Conservation (phyloP, 2,888 invertebrate genomes). For the Steromphala cineraria region DNA sequence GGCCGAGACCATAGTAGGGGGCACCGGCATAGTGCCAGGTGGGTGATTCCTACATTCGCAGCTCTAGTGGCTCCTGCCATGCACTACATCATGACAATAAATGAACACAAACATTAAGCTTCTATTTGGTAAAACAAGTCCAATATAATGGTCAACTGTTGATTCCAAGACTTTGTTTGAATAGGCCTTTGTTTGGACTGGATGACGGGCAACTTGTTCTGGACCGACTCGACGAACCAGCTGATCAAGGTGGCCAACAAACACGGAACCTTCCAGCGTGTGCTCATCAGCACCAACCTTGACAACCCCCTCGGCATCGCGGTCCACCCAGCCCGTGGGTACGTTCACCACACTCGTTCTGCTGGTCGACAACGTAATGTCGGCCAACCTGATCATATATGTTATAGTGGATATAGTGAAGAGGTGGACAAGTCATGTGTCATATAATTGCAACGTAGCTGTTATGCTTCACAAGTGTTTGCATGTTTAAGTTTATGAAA, state of each 20-base stretch:
- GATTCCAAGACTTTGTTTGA: no score
- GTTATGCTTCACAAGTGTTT: no score
- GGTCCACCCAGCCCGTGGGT: constrained; percentile 83
- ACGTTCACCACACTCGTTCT: not conserved
- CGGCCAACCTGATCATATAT: no score
- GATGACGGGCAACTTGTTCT: constrained; percentile 74
- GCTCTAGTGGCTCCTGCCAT: no score
- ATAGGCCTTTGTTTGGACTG: constrained; percentile 77
- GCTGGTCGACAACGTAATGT: no score
- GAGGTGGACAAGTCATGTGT: no score
- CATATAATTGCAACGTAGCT: no score
- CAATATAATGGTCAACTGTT: no score
- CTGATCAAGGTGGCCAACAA: constrained; percentile 75
- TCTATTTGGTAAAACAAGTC: no score
- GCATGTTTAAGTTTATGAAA: no score
- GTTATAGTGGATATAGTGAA: no score
- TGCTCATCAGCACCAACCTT: constrained; percentile 87
- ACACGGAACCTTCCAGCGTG: constrained; percentile 81
- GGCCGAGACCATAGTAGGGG: constrained; percentile 62
- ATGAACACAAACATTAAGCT: no score
- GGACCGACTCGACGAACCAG: constrained; percentile 75
- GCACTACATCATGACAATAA: not conserved
- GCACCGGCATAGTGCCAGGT: constrained; percentile 68
- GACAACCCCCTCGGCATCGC: constrained; percentile 91
- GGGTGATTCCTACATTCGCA: not conserved